phyloP scores from a whole-genome alignment of 2,888 invertebrate species.

The Hyalella azteca region DNA sequence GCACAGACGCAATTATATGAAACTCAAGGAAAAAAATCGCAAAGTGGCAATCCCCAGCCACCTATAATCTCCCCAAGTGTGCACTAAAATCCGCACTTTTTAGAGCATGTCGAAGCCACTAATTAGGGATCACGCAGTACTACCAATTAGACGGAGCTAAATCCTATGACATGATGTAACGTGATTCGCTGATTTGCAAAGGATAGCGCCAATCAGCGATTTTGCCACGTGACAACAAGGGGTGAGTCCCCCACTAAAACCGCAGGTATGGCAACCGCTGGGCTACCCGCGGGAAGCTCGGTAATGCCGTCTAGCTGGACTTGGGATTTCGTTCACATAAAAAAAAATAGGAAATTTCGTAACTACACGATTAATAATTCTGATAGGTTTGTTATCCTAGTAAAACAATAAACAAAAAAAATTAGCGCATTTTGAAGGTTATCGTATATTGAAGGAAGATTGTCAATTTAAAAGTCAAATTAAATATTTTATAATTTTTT shows the following conservation, averaged over 20 bases:
- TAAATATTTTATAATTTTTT: too few relatives aligned
- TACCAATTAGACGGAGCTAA: conserved; percentile 32
- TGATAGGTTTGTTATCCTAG: too few relatives aligned
- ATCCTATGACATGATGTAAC: conserved; percentile 35
- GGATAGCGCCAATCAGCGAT: conserved; percentile 9
- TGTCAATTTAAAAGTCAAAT: too few relatives aligned
- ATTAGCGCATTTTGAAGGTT: too few relatives aligned
- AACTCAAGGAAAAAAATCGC: not conserved
- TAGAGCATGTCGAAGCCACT: not conserved
- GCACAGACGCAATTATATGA: too few relatives aligned
- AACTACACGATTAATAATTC: too few relatives aligned
- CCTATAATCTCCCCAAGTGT: not conserved
- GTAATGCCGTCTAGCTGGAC: too few relatives aligned
- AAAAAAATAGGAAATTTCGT: too few relatives aligned
- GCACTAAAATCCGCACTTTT: conserved; percentile 14
- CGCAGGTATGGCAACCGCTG: not conserved
- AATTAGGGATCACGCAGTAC: conserved; percentile 21
- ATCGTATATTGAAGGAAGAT: too few relatives aligned
- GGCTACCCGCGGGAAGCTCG: too few relatives aligned
- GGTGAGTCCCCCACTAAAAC: not conserved
- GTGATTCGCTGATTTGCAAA: conserved; percentile 8
- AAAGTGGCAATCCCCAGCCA: not conserved
- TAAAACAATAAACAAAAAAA: too few relatives aligned
- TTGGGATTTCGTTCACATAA: too few relatives aligned
- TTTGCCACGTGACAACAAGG: not conserved